These are phyloP conservation scores for Phymastichus coffea DNA, from an alignment of 1,140 invertebrate species.

Conservation along the genomic window DNA sequence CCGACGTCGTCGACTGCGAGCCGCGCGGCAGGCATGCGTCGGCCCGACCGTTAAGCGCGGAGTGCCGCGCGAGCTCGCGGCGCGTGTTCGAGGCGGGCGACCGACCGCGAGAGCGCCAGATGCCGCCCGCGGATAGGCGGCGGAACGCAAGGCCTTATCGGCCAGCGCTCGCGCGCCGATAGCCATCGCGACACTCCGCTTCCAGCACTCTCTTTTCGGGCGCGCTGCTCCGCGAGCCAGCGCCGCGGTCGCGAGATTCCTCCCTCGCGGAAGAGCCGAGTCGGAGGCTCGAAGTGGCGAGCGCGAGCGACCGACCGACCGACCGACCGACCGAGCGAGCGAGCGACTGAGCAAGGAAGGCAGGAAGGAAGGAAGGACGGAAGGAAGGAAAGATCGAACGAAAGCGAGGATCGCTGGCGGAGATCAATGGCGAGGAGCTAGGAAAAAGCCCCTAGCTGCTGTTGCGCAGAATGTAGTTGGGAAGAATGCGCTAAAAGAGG, in stretches of 20 bases:
- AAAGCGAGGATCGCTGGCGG: slow-evolving; percentile 31
- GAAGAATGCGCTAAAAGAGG: slow-evolving; percentile 28
- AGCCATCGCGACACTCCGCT: too few species aligned
- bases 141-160: slow-evolving; percentile 10
- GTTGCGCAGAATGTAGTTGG: not conserved
- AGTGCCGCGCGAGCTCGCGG: slow-evolving; percentile 10
- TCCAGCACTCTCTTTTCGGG: not conserved
- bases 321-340: not conserved
- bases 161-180: too few species aligned
- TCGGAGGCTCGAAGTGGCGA: not conserved
- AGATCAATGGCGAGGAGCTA: too few species aligned
- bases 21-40: slow-evolving; percentile 5
- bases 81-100: not conserved
- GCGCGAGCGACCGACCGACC: not conserved
- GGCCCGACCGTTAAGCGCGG: not conserved
- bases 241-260: too few species aligned
- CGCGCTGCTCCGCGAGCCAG: not conserved
- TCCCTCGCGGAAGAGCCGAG: not conserved
- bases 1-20: not conserved
- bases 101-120: not conserved
- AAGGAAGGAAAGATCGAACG: slow-evolving; percentile 29
- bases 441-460: too few species aligned
- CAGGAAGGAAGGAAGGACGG: not conserved
- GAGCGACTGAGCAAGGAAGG: not conserved
- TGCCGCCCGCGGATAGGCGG: slow-evolving; percentile 12